Base-by-base conservation (phyloP, 2,113 vertebrate genomes). In the Cyanoliseus patagonus region DNA sequence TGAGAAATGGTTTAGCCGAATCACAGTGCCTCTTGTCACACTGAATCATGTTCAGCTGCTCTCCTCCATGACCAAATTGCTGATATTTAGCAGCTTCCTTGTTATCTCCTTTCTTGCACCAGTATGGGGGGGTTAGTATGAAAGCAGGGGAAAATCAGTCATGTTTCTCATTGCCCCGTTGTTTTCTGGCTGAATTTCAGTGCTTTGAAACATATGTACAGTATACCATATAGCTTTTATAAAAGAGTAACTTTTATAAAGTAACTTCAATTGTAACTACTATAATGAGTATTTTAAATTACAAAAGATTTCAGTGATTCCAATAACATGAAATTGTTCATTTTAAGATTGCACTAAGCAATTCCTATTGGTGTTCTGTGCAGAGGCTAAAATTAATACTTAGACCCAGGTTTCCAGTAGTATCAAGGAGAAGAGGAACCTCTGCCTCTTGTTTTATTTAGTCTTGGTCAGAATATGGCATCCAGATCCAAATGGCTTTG, bases 11-110 rank as follows among this genome's bases (percentile, higher is more conserved):
- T 97, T 97, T 95, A 97, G 97, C 97, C 95, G 95, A 97, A 97
- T 97, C 97, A 96, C 96, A 95, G 97, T 92, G 94, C 96, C 95
- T 96, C 96, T 92, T 98, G 98, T 98, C 98, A 98, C 95, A 95
- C 84, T 97, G 97, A 97, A 96, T 97, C 97, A 94, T 91, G 96
- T 94, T 96, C 95, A 79, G 88, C 94, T 88, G 85, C 95, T 96
- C 89, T 90, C 74, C 94, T 83, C 95, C 95, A 82, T 94, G 95
- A 92, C 92, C 88, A 95, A 86, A 85, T 76, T 63, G 83, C 84
- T 87, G 94, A 95, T 97, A 95, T 88, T 96, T 83, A 95, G 90
- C 81, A 18, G 8, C 76, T 90, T 83, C 68, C 90, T 68, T 77
- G 35, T 84, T 62, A 67, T 39, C 59, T 68, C 67, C 25, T 33